phyloP scores from a whole-genome alignment of 2,888 invertebrate genomes.

The Monopis laevigella region DNA sequence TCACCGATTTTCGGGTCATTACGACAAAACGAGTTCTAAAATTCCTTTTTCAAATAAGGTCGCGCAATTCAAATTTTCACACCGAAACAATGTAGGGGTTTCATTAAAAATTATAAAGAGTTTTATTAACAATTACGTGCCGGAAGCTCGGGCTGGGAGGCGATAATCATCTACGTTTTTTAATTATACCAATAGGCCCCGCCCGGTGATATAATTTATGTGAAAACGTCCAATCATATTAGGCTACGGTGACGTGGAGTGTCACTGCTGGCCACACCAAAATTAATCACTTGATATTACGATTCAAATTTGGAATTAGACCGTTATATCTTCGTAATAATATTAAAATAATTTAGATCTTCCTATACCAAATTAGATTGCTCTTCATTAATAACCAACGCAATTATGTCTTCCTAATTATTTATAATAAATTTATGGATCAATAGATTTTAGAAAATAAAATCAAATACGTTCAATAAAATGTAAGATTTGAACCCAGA shows the following conservation, averaged over 20 bases:
- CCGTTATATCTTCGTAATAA: conserved; percentile 20
- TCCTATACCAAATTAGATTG: neutral
- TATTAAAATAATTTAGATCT: neutral
- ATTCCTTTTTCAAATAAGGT: neutral
- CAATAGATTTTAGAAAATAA: neutral
- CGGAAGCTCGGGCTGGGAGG: conserved; percentile 49
- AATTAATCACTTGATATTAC: conserved; percentile 48
- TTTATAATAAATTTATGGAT: too few relatives aligned
- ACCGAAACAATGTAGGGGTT: conserved; percentile 20
- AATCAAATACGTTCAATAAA: neutral
- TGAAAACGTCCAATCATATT: conserved; percentile 61
- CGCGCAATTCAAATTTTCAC: conserved; percentile 16
- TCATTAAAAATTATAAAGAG: conserved; percentile 32
- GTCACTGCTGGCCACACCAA: conserved; percentile 35
- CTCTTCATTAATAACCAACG: neutral
- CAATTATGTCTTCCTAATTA: too few relatives aligned
- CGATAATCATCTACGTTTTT: conserved; percentile 53
- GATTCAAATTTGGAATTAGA: conserved; percentile 29
- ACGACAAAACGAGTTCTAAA: neutral
- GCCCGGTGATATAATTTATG: conserved; percentile 50
- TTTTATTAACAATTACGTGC: conserved; percentile 40
- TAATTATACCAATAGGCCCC: conserved; percentile 51
- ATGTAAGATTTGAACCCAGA: neutral
- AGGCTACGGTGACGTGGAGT: conserved; percentile 48
- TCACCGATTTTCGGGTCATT: neutral